Conservation (phyloP, 2,888 invertebrate species). For the Caenorhabditis plicata region DNA sequence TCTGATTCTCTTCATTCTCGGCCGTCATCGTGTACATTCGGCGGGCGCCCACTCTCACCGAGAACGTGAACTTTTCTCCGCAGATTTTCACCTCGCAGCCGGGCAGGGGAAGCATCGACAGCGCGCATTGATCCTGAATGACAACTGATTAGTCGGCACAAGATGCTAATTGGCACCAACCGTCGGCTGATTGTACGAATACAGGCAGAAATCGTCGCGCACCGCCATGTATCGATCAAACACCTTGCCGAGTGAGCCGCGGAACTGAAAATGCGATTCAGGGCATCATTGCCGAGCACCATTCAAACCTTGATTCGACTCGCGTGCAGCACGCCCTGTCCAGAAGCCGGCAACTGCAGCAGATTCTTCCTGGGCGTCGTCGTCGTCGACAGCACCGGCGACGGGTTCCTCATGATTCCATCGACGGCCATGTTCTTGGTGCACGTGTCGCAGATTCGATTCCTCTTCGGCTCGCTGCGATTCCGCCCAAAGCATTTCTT, state of each 20-base stretch:
- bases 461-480: constrained; percentile 43
- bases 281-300: too few relatives aligned
- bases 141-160: not conserved
- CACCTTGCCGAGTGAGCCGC: constrained; percentile 44
- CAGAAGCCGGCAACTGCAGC: constrained; percentile 29
- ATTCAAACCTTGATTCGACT: constrained; percentile 42
- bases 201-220: constrained; percentile 62
- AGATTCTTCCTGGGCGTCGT: constrained; percentile 28
- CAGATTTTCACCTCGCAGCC: constrained; percentile 56
- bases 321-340: constrained; percentile 31
- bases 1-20: constrained; percentile 48
- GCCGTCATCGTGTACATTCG: constrained; percentile 54
- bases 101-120: constrained; percentile 62
- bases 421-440: constrained; percentile 40
- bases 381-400: constrained; percentile 33
- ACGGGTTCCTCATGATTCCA: constrained; percentile 34
- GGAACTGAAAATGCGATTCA: constrained; percentile 49
- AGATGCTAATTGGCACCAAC: constrained; percentile 26
- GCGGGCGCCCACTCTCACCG: constrained; percentile 53
- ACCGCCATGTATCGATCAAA: constrained; percentile 57
- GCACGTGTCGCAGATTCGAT: constrained; percentile 48
- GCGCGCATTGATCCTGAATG: constrained; percentile 55
- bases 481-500: constrained; percentile 61
- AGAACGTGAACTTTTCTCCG: constrained; percentile 54
- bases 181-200: constrained; percentile 55